phyloP scores from a whole-genome alignment of 23 tunicate genomes.

The Clavelina lepadiformis region DNA sequence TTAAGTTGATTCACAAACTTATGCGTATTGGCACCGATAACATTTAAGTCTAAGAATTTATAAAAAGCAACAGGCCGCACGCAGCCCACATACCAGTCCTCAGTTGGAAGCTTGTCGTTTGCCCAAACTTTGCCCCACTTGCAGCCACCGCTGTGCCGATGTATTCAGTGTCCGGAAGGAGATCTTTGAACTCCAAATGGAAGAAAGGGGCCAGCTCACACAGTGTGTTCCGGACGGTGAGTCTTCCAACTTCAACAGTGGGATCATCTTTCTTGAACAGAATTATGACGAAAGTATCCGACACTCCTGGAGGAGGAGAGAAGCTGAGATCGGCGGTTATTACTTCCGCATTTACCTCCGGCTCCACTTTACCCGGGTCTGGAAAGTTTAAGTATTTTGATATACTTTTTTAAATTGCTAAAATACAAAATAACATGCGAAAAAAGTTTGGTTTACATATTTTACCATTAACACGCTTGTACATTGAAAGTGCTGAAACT shows the following conservation, averaged over 20 bases:
- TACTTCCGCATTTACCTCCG: conserved; percentile 19
- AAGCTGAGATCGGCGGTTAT: conserved; percentile 27
- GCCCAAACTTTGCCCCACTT: conserved; percentile 14
- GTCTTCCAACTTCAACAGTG: neutral
- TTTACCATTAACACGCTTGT: too few species aligned
- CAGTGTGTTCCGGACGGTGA: neutral
- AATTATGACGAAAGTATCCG: conserved; percentile 27
- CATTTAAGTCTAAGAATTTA: too few species aligned
- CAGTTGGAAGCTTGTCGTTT: neutral
- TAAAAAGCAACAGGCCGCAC: neutral
- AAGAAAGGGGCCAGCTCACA: conserved; percentile 1
- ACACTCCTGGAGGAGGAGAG: conserved; percentile 24
- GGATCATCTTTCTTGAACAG: conserved; percentile 1
- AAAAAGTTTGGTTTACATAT: too few species aligned
- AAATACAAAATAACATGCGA: too few species aligned
- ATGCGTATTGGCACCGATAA: too few species aligned
- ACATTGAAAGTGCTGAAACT: too few species aligned
- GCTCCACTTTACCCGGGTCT: conserved; percentile 47
- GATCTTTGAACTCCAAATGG: conserved; percentile 19
- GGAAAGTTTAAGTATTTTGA: too few species aligned
- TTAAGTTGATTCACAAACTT: too few species aligned
- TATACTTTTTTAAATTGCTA: too few species aligned
- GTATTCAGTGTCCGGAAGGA: conserved; percentile 39
- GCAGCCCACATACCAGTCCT: conserved; percentile 32
- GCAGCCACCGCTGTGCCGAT: conserved; percentile 10